These are phyloP conservation scores for Drosophila insularis DNA, from an alignment of 1,140 invertebrate genomes.

Conservation along the genomic window DNA sequence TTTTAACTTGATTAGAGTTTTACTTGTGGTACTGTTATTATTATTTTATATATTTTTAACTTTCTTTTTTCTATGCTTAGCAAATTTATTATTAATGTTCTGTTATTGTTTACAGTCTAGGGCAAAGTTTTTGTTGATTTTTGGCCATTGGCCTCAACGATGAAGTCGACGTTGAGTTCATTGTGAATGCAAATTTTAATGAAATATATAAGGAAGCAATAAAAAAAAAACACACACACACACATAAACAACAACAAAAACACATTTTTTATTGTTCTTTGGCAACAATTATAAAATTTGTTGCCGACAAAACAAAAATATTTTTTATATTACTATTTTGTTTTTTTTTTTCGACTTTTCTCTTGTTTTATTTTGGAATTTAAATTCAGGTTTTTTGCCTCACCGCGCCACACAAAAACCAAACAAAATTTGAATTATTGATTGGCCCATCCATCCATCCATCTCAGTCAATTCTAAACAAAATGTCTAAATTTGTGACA, in stretches of 20 bases:
- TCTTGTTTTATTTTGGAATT: slow-evolving; percentile 29
- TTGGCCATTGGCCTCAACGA: background rate
- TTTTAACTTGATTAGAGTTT: slow-evolving; percentile 10
- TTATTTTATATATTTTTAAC: background rate
- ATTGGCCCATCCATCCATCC: slow-evolving; percentile 38
- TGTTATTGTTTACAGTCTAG: slow-evolving; percentile 9
- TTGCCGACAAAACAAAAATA: slow-evolving; percentile 19
- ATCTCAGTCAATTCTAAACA: slow-evolving; percentile 28
- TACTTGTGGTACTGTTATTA: background rate
- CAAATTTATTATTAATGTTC: slow-evolving; percentile 10
- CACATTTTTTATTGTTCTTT: slow-evolving; percentile 18
- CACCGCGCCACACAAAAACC: slow-evolving; percentile 24
- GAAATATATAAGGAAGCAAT: background rate
- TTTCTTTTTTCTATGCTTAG: background rate
- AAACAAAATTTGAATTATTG: slow-evolving; percentile 77
- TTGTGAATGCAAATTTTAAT: slow-evolving; percentile 17
- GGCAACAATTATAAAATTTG: slow-evolving; percentile 23
- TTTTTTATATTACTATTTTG: slow-evolving; percentile 32
- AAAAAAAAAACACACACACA: no score
- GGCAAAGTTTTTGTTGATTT: slow-evolving; percentile 2
- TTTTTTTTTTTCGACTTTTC: slow-evolving; percentile 27
- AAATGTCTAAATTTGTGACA: slow-evolving; percentile 71
- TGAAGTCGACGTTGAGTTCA: background rate
- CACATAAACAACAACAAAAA: background rate
- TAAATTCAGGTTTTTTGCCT: slow-evolving; percentile 11